Percentiles rank a stretch among this genome's conserved stretches.
phyloP scores from a whole-genome alignment of 2,113 vertebrate species.

The Glaucomys volans region DNA sequence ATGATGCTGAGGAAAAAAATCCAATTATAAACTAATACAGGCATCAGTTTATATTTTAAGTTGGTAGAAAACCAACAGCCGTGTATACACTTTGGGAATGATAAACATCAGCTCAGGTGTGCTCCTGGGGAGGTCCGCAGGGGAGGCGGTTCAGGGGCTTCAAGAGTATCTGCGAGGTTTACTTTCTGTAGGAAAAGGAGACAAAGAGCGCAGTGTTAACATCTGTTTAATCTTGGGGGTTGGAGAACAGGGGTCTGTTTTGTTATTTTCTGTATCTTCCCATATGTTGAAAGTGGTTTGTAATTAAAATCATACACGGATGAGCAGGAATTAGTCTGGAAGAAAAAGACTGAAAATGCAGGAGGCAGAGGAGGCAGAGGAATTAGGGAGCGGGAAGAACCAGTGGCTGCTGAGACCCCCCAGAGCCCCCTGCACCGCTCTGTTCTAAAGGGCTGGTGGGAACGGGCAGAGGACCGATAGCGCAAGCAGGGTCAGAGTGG shows the following conservation, averaged over 20 bases:
- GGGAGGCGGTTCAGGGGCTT: not conserved
- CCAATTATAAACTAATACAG: not conserved
- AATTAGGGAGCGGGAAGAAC: not conserved
- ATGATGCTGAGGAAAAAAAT: not conserved
- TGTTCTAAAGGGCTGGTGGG: not conserved
- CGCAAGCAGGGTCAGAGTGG: not conserved
- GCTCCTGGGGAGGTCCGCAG: accelerated
- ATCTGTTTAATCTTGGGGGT: conserved; percentile 74
- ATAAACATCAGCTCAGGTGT: not conserved
- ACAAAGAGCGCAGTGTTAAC: conserved; percentile 47
- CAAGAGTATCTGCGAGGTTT: not conserved
- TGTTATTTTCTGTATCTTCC: conserved; percentile 69
- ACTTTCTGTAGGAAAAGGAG: conserved; percentile 14
- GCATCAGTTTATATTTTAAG: not conserved
- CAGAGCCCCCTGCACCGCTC: not conserved
- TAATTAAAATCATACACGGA: conserved; percentile 80
- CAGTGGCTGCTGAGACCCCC: too few species aligned
- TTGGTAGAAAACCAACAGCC: not conserved
- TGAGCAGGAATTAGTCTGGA: conserved; percentile 76
- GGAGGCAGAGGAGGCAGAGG: not conserved
- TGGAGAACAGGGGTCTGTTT: conserved; percentile 56
- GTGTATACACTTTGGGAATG: not conserved
- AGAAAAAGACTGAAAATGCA: conserved; percentile 69
- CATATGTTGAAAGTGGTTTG: conserved; percentile 77
- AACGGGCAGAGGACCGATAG: not conserved